Base-by-base conservation (phyloP, 2,888 invertebrate genomes). In the Leptopilina myrica region DNA sequence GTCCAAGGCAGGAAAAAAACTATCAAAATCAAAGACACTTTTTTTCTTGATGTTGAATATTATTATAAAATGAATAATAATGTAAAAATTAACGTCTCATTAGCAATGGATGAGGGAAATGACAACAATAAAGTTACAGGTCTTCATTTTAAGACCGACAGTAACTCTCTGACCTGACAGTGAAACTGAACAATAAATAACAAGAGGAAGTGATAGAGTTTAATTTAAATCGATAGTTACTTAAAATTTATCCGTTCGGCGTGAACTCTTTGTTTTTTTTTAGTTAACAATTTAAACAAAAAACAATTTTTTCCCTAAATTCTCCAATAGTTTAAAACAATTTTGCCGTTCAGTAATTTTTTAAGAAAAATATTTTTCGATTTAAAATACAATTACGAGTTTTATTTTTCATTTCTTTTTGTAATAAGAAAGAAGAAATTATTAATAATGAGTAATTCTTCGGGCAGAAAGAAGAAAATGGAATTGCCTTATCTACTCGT, bases 161-260 rank as follows among this genome's bases (percentile, higher is more conserved):
- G 69, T 69, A 69, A 56, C 69, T 56, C 69, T 33, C 69, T n/a
- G 69, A n/a, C 53, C 53, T 53, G 53, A 53, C 53, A 69, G 69
- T 69, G 49, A 53, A 69, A 69, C 53, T 69, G 69, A 53, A 26
- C 69, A 11, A 11, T 26, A 56, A 64, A 26, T 6, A 49, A 49
- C 7, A 53, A 69, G 49, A 67, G 67, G 67, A 49, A 67, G 67
- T 67, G 66, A 53, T 49, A 53, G 8, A 53, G 53, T 33, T 7
- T 7, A 33, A 53, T 69, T 69, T 67, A 20, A 14, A 15, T 67
- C 12, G 8, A 49, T 9, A 49, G 6, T n/a, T 1, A 65, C 7
- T 33, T 67, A 11, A 15, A 67, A 11, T 7, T 46, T 67, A 43
- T 46, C 46, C 5, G 15, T 12, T 15, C n/a, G 11, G 46, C 3